Evolutionary conservation across 1,140 invertebrate species (phyloP).

Genomic region (Bursaphelenchus mucronatus): DNA sequence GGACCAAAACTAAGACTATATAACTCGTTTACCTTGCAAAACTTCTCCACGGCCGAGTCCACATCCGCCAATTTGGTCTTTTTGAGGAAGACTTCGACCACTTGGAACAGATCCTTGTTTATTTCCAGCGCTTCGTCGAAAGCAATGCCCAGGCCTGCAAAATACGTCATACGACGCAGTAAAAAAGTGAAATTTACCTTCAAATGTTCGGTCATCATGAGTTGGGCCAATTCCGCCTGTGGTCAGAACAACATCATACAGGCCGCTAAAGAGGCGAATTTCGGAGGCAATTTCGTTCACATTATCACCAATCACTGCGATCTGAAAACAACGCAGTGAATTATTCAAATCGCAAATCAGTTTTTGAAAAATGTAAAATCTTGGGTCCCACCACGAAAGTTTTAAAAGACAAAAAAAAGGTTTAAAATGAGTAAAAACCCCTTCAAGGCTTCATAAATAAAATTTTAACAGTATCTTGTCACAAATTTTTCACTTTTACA

Average conservation of each 20-base stretch:
- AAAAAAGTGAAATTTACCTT: conserved; percentile 63
- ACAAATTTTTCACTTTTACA: too few relatives aligned
- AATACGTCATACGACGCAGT: conserved; percentile 19
- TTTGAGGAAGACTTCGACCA: conserved; percentile 64
- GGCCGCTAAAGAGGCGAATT: conserved; percentile 68
- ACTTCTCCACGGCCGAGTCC: conserved; percentile 61
- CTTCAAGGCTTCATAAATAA: too few relatives aligned
- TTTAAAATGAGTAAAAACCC: too few relatives aligned
- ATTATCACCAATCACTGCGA: conserved; percentile 72
- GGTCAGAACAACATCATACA: conserved; percentile 70
- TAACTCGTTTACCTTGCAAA: conserved; percentile 42
- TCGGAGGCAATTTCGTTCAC: conserved; percentile 70
- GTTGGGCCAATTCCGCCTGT: conserved; percentile 78
- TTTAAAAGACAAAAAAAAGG: too few relatives aligned
- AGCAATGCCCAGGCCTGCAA: conserved; percentile 68
- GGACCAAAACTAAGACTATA: neutral
- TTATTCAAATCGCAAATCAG: too few relatives aligned
- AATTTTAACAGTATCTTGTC: too few relatives aligned
- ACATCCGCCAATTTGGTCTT: conserved; percentile 59
- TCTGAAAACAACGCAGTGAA: conserved; percentile 62
- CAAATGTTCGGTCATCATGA: conserved; percentile 78
- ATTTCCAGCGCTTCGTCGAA: conserved; percentile 68
- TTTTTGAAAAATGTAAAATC: too few relatives aligned
- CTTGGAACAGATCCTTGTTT: conserved; percentile 67
- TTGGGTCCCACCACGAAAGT: too few relatives aligned